phyloP scores from a whole-genome alignment of 2,888 invertebrate genomes.

The Gastrophysa polygoni region DNA sequence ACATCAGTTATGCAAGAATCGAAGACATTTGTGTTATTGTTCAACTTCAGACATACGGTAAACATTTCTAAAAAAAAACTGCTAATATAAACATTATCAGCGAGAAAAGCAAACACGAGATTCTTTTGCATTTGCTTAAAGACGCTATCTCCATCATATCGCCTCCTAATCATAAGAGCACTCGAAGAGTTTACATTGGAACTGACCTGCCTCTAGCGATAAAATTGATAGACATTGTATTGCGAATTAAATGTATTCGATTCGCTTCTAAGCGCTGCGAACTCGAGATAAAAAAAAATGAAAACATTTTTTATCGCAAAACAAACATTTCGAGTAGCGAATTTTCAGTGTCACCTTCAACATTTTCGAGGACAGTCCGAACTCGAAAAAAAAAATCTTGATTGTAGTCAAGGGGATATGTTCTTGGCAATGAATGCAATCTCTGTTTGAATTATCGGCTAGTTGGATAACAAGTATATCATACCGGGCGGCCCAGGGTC shows the following conservation, averaged over 20 bases:
- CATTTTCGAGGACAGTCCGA: slow-evolving; percentile 13
- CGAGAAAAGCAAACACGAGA: slow-evolving; percentile 5
- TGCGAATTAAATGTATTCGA: slow-evolving; percentile 9
- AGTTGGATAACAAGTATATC: too few relatives aligned
- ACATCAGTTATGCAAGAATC: background rate
- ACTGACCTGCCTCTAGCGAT: slow-evolving; percentile 26
- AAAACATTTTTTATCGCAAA: slow-evolving; percentile 9
- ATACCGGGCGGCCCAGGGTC: too few relatives aligned
- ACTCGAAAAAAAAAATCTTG: background rate
- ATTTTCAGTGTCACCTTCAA: slow-evolving; percentile 27
- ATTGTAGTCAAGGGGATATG: background rate
- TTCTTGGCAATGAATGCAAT: too few relatives aligned
- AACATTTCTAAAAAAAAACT: slow-evolving; percentile 9
- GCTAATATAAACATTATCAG: slow-evolving; percentile 1
- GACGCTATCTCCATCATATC: background rate
- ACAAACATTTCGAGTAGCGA: background rate
- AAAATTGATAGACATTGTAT: slow-evolving; percentile 10
- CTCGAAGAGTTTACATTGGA: slow-evolving; percentile 8
- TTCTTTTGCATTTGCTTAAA: background rate
- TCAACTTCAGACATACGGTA: background rate
- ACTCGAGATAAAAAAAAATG: slow-evolving; percentile 2
- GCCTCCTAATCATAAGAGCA: background rate
- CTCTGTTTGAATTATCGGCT: too few relatives aligned
- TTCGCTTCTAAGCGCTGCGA: background rate
- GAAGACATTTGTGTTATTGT: background rate